Evolutionary conservation across 2,888 invertebrate species (phyloP).

Genomic region (Meghimatium bilineatum): DNA sequence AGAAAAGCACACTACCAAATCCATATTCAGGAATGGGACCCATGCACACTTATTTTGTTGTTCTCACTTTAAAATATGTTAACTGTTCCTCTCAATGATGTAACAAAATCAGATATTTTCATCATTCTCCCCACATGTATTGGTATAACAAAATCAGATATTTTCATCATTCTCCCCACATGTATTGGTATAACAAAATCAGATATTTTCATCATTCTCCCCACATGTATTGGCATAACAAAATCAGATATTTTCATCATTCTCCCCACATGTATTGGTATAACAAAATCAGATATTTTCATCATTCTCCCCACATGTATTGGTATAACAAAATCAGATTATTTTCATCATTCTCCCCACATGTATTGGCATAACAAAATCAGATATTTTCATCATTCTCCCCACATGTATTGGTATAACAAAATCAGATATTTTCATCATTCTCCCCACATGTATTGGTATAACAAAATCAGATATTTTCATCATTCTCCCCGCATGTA

Average conservation of each 20-base stretch:
- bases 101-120: neutral
- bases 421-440: neutral
- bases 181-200: neutral
- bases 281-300: neutral
- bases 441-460: neutral
- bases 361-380: neutral
- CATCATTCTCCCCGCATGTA: neutral
- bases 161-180: neutral
- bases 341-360: neutral
- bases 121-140: neutral
- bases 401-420: neutral
- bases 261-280: neutral
- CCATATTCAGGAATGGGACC: no score
- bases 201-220: neutral
- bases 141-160: neutral
- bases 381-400: neutral
- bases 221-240: neutral
- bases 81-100: neutral
- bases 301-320: neutral
- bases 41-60: no score
- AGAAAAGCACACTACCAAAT: no score
- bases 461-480: neutral
- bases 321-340: neutral
- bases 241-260: neutral
- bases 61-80: no score